Conservation (phyloP, 2,797 vertebrate genomes). For the Pangasius macronema region DNA sequence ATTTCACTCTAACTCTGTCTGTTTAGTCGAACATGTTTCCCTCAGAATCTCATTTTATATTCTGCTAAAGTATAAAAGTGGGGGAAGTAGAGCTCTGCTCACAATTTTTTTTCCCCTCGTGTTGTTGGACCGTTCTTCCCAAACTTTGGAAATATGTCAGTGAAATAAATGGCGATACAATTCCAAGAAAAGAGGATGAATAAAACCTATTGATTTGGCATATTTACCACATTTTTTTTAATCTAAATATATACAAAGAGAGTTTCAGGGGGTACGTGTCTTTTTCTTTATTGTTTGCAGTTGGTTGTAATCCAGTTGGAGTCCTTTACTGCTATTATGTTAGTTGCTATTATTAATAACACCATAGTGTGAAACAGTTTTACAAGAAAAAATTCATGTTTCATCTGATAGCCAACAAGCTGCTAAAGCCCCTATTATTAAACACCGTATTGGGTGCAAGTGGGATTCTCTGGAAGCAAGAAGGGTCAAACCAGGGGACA, state of each 20-base stretch:
- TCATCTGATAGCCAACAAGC: constrained; percentile 21
- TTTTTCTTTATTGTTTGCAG: neutral
- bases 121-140: neutral
- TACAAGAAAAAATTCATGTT: neutral
- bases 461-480: constrained; percentile 28
- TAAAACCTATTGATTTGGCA: neutral
- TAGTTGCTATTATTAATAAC: constrained; percentile 29
- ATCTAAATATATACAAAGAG: neutral
- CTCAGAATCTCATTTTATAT: constrained; percentile 11
- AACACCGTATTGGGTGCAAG: constrained; percentile 21
- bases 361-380: neutral
- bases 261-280: neutral
- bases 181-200: neutral
- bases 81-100: neutral
- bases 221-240: neutral
- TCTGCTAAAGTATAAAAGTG: neutral
- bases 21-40: constrained; percentile 15
- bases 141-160: neutral
- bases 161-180: neutral
- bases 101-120: neutral
- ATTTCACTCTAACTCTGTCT: constrained; percentile 1
- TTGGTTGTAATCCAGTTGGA: neutral
- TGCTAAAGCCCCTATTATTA: constrained; percentile 17
- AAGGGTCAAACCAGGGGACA: constrained; percentile 54
- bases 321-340: neutral